phyloP scores from a whole-genome alignment of 2,797 vertebrate species.

The Spizella passerina region DNA sequence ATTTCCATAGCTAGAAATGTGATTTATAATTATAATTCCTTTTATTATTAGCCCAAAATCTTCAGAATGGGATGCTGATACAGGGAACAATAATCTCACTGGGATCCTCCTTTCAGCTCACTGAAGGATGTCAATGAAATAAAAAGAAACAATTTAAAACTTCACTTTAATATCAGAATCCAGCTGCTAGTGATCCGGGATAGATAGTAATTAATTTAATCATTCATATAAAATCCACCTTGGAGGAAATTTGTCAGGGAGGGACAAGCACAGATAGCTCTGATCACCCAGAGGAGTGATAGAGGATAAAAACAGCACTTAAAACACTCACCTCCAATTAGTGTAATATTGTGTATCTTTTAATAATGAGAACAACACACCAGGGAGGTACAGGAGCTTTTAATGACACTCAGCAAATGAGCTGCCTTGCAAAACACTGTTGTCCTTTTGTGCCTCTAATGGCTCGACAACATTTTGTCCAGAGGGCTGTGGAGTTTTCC shows the following conservation, averaged over 20 bases:
- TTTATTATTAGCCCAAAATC: neutral
- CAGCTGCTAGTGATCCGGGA: neutral
- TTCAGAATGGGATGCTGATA: neutral
- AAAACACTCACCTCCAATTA: neutral
- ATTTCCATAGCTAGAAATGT: neutral
- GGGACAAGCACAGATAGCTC: neutral
- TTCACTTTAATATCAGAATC: neutral
- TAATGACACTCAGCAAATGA: slow-evolving; percentile 35
- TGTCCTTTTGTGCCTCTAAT: neutral
- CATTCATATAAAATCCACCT: neutral
- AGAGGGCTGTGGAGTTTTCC: slow-evolving; percentile 31
- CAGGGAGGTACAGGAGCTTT: neutral
- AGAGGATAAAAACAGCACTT: neutral
- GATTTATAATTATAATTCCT: neutral
- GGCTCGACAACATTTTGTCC: slow-evolving; percentile 8
- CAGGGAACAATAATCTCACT: neutral
- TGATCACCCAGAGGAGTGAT: neutral
- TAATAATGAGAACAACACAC: slow-evolving; percentile 28
- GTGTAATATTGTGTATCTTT: slow-evolving; percentile 1
- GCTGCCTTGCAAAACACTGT: slow-evolving; percentile 21
- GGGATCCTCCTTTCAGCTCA: neutral
- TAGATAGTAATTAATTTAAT: neutral
- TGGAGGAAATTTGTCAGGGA: neutral
- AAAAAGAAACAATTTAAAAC: neutral
- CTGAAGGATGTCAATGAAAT: neutral